phyloP scores from a whole-genome alignment of 2,888 invertebrate species.

The Aphelenchoides bicaudatus region DNA sequence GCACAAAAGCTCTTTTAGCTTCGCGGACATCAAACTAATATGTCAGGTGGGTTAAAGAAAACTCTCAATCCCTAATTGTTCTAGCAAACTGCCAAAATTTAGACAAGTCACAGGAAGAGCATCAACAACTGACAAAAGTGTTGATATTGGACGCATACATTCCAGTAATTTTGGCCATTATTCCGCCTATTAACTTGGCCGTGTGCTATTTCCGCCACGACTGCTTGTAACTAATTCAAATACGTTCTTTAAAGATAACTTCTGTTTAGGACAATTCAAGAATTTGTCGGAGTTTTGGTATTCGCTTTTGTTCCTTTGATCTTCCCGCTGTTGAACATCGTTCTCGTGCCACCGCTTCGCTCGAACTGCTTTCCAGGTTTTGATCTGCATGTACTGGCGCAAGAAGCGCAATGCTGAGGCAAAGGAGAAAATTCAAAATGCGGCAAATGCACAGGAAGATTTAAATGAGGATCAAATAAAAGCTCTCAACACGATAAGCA shows the following conservation, averaged over 20 bases:
- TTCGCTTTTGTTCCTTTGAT: slow-evolving; percentile 35
- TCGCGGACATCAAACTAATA: slow-evolving; percentile 18
- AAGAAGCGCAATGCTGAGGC: slow-evolving; percentile 11
- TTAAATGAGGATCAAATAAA: slow-evolving; percentile 10
- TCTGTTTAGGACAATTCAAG: slow-evolving; percentile 35
- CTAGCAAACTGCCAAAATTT: no score
- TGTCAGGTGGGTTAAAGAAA: no score
- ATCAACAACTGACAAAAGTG: slow-evolving; percentile 33
- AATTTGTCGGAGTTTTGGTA: slow-evolving; percentile 31
- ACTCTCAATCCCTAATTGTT: no score
- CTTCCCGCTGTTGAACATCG: slow-evolving; percentile 33
- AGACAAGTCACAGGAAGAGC: slow-evolving; percentile 39
- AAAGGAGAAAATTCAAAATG: slow-evolving; percentile 26
- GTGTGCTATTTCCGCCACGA: slow-evolving; percentile 29
- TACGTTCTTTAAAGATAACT: slow-evolving; percentile 11
- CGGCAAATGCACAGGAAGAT: slow-evolving; percentile 16
- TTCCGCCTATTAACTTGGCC: slow-evolving; percentile 34
- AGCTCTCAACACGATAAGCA: neutral
- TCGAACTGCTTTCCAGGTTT: slow-evolving; percentile 30
- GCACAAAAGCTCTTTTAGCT: no score
- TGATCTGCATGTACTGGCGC: slow-evolving; percentile 33
- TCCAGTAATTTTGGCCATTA: slow-evolving; percentile 29
- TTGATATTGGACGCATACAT: slow-evolving; percentile 38
- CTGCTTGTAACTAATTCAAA: slow-evolving; percentile 38
- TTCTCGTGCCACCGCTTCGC: slow-evolving; percentile 33